phyloP scores from a whole-genome alignment of 2,797 vertebrate genomes.

The Lithobates pipiens region DNA sequence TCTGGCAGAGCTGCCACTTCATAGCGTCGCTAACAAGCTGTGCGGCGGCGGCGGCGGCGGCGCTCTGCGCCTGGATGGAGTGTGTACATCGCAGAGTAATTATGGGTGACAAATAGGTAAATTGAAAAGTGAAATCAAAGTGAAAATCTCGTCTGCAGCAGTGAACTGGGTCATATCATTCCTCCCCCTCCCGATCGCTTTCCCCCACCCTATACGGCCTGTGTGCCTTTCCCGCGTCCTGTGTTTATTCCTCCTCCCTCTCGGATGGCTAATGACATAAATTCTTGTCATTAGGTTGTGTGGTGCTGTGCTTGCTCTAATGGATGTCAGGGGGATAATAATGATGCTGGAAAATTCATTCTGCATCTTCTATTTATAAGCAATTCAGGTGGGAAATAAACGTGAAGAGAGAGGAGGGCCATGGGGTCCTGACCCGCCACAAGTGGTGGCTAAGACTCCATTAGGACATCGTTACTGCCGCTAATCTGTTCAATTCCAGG shows the following conservation, averaged over 20 bases:
- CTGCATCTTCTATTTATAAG: conserved; percentile 86
- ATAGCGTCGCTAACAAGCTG: conserved; percentile 32
- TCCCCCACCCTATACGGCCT: conserved; percentile 13
- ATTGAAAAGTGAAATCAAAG: conserved; percentile 86
- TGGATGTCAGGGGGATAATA: conserved; percentile 85
- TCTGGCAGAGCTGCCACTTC: neutral
- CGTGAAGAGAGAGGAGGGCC: conserved; percentile 70
- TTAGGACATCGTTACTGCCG: conserved; percentile 35
- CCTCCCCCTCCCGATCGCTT: conserved; percentile 9
- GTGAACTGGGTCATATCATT: conserved; percentile 49
- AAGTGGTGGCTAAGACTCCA: conserved; percentile 52
- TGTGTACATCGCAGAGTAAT: conserved; percentile 76
- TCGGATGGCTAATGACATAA: conserved; percentile 50
- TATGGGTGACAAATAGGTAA: conserved; percentile 86
- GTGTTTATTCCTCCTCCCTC: conserved; percentile 32
- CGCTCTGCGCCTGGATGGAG: conserved; percentile 18
- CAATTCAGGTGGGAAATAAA: conserved; percentile 85
- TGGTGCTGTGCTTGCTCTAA: conserved; percentile 69
- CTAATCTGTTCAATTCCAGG: conserved; percentile 39
- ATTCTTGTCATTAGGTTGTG: conserved; percentile 61
- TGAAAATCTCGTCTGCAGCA: conserved; percentile 74
- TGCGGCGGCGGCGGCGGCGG: neutral
- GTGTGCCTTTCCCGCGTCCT: neutral
- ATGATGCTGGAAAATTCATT: conserved; percentile 85
- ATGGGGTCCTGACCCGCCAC: conserved; percentile 53